Base-by-base conservation (phyloP, 2,888 invertebrate species). In the Eumerus sabulonum region DNA sequence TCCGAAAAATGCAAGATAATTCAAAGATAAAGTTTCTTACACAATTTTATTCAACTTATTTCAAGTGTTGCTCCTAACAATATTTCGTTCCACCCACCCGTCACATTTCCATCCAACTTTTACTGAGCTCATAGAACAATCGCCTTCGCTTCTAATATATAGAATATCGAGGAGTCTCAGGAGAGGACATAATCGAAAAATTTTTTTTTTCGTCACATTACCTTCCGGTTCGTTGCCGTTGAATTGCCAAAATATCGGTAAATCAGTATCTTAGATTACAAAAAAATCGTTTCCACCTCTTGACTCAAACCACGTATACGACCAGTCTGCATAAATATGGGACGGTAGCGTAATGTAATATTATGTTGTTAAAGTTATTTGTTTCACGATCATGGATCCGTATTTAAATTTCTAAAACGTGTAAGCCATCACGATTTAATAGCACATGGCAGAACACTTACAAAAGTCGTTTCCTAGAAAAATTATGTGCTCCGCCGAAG, bases 331-430 rank as follows among this genome's bases (percentile, higher is more conserved):
- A 48, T 38, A 47, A 9, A 13, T 11, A 45, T 11, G 13, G 27
- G 40, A 42, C 18, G 5, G 13, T 40, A 40, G 9, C 12, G 19
- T 16, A 47, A 9, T 14, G 45, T 42, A 42, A 35, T 54, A 70
- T 71, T 70, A 47, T 70, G 54, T 62, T 60, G 70, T 62, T 62
- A 62, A 62, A 54, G 42, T 63, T 71, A 63, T 71, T 71, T 63
- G 56, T 63, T 71, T 54, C 62, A 63, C 48, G 71, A 62, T 71
- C 54, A 71, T 35, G 56, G 48, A 35, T 9, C 36, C 62, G 19
- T 71, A 71, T 71, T 71, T 71, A 71, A 71, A 71, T 71, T 71
- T 71, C 50, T 54, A 62, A 63, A 63, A 63, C 44, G 50, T 27
- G 56, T 62, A 71, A 54, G 45, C 50, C 17, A 11, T 16, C 48